Percentiles rank a stretch among this genome's conserved stretches.
Evolutionary conservation across 2,888 invertebrate genomes (phyloP).

Genomic region (Trichopria drosophilae): DNA sequence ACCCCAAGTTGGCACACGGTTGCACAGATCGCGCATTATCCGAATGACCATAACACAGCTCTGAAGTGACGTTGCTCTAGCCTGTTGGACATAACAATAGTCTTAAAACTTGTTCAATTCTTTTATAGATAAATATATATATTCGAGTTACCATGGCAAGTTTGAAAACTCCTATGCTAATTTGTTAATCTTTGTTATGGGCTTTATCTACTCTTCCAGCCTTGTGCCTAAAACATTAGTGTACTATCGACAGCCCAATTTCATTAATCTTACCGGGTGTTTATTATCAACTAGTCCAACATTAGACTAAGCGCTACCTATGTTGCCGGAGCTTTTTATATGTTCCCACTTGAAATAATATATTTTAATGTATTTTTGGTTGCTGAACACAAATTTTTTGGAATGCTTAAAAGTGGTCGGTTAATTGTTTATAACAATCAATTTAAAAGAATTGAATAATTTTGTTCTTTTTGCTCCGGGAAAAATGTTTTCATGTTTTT

Average conservation of each 20-base stretch:
- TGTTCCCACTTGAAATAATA: no score
- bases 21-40: constrained; percentile 92
- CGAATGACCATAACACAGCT: constrained; percentile 96
- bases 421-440: constrained; percentile 10
- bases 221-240: constrained; percentile 48
- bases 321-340: no score
- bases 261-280: constrained; percentile 58
- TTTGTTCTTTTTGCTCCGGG: no score
- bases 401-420: no score
- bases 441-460: background rate
- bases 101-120: constrained; percentile 24
- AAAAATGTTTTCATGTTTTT: no score
- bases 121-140: constrained; percentile 1
- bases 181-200: constrained; percentile 51
- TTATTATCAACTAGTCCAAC: constrained; percentile 39
- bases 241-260: constrained; percentile 47
- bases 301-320: constrained; percentile 13
- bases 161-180: constrained; percentile 45
- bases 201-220: constrained; percentile 58
- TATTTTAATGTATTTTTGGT: no score
- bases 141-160: constrained; percentile 27
- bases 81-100: constrained; percentile 65
- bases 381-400: no score
- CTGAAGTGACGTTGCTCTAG: constrained; percentile 92
- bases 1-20: constrained; percentile 92